Percentiles rank a stretch among this genome's conserved stretches.
Evolutionary conservation across 2,113 vertebrate genomes (phyloP).

Genomic region (Pangasianodon hypophthalmus): DNA sequence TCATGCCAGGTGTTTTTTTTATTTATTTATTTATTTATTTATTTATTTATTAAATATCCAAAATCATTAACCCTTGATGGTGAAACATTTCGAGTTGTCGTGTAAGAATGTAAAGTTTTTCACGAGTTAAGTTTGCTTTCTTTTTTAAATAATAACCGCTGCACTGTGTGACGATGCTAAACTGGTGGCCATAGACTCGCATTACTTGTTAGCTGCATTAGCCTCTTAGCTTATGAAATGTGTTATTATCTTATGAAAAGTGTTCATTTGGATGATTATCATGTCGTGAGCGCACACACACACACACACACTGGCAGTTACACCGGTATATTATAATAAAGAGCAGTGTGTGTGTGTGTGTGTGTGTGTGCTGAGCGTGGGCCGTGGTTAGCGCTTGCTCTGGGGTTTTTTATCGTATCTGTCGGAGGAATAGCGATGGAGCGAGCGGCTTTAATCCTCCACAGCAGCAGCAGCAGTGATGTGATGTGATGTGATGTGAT

Average conservation of each 20-base stretch:
- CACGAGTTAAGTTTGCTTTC: no score
- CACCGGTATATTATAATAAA: no score
- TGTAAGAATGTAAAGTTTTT: no score
- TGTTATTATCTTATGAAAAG: not conserved
- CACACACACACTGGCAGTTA: not conserved
- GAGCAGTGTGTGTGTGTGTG: not conserved
- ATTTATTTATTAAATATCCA: no score
- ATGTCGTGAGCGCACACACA: not conserved
- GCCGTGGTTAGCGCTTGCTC: not conserved
- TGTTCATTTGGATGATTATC: not conserved
- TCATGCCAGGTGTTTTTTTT: no score
- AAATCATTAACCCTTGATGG: no score
- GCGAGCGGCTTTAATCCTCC: constrained; percentile 51
- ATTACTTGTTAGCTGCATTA: not conserved
- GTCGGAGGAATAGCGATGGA: constrained; percentile 51
- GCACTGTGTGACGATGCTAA: no score
- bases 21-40: no score
- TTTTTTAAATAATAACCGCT: no score
- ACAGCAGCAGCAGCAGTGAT: not conserved
- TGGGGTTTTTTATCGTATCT: constrained; percentile 50
- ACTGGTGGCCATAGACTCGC: no score
- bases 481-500: constrained; percentile 44
- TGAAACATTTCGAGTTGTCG: not conserved
- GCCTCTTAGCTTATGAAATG: not conserved
- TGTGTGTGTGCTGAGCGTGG: not conserved